A percentile compares a stretch with the other conserved stretches of the same genome.
Conservation (phyloP, 2,797 vertebrate species). For the Megalops cyprinoides region DNA sequence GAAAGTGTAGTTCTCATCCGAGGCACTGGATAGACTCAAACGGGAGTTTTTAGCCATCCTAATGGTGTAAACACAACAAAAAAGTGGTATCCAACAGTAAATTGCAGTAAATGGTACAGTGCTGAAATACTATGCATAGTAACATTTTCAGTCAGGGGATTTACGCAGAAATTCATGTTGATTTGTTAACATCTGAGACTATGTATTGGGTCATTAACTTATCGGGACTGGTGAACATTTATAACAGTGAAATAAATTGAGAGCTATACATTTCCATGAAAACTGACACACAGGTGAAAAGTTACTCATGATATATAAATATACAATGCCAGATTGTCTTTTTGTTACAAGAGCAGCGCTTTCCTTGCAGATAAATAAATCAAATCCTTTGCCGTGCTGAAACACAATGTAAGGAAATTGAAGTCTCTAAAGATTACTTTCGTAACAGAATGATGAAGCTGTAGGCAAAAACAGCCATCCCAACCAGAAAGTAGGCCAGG, state of each 20-base stretch:
- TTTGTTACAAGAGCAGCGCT: background rate
- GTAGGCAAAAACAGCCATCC: slow-evolving; percentile 97
- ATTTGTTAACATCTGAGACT: too few species aligned
- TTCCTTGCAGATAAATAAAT: background rate
- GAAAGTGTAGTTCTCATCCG: slow-evolving; percentile 94
- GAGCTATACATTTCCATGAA: too few species aligned
- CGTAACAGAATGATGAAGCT: slow-evolving; percentile 95
- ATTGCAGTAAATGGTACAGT: background rate
- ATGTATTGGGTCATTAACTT: too few species aligned
- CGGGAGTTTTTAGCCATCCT: slow-evolving; percentile 98
- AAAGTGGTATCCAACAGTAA: background rate
- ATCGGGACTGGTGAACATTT: too few species aligned
- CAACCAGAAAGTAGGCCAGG: slow-evolving; percentile 95
- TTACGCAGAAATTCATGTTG: too few species aligned
- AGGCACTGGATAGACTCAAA: slow-evolving; percentile 89
- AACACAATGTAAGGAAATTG: slow-evolving; percentile 1
- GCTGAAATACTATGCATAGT: slow-evolving; percentile 8
- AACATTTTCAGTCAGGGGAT: background rate
- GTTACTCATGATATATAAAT: background rate
- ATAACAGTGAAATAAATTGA: too few species aligned
- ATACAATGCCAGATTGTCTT: background rate
- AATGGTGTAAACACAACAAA: background rate
- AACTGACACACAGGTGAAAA: background rate
- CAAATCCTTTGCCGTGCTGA: background rate
- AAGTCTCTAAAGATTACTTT: slow-evolving; percentile 76